Conservation (phyloP, 2,888 invertebrate genomes). For the Vesta saturnalis region DNA sequence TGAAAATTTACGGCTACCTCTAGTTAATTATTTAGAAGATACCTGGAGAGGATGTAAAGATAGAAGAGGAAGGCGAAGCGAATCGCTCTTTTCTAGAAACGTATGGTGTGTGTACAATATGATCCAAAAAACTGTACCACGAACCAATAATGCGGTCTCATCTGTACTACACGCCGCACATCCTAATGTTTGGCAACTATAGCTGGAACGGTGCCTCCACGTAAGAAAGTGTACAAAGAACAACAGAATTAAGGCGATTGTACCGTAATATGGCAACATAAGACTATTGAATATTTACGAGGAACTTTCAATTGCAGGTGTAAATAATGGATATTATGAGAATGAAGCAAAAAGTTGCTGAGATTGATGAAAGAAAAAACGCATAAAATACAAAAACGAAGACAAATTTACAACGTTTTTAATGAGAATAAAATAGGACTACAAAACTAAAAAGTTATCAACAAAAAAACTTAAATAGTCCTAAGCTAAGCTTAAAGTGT, state of each 20-base stretch:
- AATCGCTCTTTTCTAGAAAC: slow-evolving; percentile 9
- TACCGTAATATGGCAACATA: not conserved
- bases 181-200: slow-evolving; percentile 5
- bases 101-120: slow-evolving; percentile 9
- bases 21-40: slow-evolving; percentile 26
- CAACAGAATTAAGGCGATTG: not conserved
- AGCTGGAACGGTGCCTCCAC: not conserved
- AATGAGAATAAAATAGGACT: not conserved
- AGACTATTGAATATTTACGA: slow-evolving; percentile 6
- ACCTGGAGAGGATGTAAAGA: slow-evolving; percentile 21
- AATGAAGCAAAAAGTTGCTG: not conserved
- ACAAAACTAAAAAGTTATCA: not conserved
- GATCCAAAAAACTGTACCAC: not conserved
- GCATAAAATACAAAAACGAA: too few species aligned
- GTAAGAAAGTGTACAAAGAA: slow-evolving; percentile 6
- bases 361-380: not conserved
- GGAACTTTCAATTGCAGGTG: slow-evolving; percentile 9
- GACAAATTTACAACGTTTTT: not conserved
- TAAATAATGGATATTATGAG: not conserved
- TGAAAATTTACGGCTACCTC: slow-evolving; percentile 21
- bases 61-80: slow-evolving; percentile 8
- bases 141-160: not conserved
- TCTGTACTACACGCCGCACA: not conserved
- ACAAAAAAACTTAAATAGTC: too few species aligned
- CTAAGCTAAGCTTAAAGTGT: too few species aligned